Evolutionary conservation across 1,140 invertebrate genomes (phyloP), one percentile per base, ranked within the genome.

Genomic region (Centruroides sculpturatus): DNA sequence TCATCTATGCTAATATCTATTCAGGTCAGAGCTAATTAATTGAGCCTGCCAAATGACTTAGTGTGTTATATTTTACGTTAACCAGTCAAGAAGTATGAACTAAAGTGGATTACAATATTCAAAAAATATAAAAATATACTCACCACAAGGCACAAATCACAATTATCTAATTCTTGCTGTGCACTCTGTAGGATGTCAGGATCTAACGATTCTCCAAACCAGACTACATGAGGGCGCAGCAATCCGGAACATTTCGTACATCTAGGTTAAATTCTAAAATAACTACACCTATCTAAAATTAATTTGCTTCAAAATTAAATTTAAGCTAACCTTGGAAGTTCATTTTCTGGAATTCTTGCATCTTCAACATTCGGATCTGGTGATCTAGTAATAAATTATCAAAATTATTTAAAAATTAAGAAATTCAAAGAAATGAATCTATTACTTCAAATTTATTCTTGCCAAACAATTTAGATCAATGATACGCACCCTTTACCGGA

Each of bases 201-300:
- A 64, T 91, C 79, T 56, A 93, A 76, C 69, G 75, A 78, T 80
- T 94, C 90, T 5, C 88, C 88, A 79, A 93, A 93, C 90, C 90
- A 93, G 11, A 93, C 85, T 64, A 93, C 87, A 72, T 89, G 79
- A 4, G 89, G 89, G 58, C 91, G 75, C 8, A 91, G 71, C n/a
- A 93, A 73, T 34, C 83, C 85, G 51, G 73, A 74, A 73, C 90
- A 93, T 53, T 62, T 61, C 8, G 77, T 76, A 72, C 89, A 92
- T 35, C 71, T 75, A 54, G 35, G 54, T 3, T 8, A 64, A 64
- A 56, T 60, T 23, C 23, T 23, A 23, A 23, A 23, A 23, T 57
- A 59, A 23, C 23, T 23, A 23, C 23, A 47, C 23, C 11, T 52
- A 48, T 10, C 23, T 23, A 23, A 23, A 23, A 23, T 23, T 23